These are phyloP conservation scores for Ctenoplectra terminalis DNA, from an alignment of 1,140 invertebrate genomes.

Conservation along the genomic window DNA sequence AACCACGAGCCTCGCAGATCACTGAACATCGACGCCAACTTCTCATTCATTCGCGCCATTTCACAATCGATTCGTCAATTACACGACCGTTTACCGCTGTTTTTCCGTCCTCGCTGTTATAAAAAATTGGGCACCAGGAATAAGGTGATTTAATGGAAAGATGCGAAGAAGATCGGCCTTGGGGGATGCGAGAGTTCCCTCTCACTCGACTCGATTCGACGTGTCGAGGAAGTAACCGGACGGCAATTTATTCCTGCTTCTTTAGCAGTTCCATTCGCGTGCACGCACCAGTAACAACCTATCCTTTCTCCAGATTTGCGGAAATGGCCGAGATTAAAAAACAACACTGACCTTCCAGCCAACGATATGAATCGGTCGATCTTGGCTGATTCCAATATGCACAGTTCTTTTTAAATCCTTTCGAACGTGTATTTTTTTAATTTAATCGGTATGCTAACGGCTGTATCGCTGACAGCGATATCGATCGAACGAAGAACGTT, in stretches of 20 bases:
- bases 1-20: neutral
- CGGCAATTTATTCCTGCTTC: neutral
- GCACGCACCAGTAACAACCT: neutral
- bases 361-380: neutral
- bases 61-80: conserved; percentile 24
- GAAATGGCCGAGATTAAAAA: conserved; percentile 1
- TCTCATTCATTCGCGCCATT: conserved; percentile 25
- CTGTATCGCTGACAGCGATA: too few species aligned
- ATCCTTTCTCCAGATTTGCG: conserved; percentile 14
- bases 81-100: neutral
- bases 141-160: conserved; percentile 13
- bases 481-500: too few species aligned
- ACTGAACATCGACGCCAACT: neutral
- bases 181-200: conserved; percentile 33
- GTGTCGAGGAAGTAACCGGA: conserved; percentile 35
- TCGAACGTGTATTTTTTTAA: too few species aligned
- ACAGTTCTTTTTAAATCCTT: neutral
- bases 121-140: conserved; percentile 26
- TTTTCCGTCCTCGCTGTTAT: conserved; percentile 12
- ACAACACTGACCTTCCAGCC: neutral
- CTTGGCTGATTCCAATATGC: neutral
- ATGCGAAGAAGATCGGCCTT: conserved; percentile 50
- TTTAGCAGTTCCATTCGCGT: neutral
- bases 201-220: conserved; percentile 29
- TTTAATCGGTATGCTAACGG: too few species aligned